Evolutionary conservation across 2,888 invertebrate genomes (phyloP).

Genomic region (Ellobium chinense): DNA sequence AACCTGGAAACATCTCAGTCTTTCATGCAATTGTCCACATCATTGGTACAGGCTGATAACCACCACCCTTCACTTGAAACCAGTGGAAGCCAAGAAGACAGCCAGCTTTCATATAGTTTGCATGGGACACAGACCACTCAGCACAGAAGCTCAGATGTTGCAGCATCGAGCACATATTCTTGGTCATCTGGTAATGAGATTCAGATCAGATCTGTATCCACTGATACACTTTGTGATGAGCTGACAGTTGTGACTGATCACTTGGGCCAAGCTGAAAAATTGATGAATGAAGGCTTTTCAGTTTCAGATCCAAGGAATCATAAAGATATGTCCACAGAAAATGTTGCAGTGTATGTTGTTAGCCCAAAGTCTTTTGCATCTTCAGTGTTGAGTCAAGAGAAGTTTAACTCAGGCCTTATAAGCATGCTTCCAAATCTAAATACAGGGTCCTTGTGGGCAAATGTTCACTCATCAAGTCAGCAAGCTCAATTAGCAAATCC

Average conservation of each 20-base stretch:
- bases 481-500: neutral
- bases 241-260: neutral
- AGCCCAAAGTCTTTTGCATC: constrained; percentile 41
- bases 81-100: neutral
- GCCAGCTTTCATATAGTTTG: neutral
- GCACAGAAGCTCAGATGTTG: constrained; percentile 9
- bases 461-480: neutral
- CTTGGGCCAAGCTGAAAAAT: neutral
- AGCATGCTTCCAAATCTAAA: neutral
- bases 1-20: neutral
- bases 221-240: neutral
- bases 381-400: neutral
- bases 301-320: neutral
- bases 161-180: neutral
- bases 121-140: neutral
- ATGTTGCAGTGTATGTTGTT: constrained; percentile 39
- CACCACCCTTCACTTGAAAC: neutral
- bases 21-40: neutral
- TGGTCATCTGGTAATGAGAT: constrained; percentile 19
- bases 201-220: neutral
- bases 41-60: neutral
- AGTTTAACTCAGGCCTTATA: neutral
- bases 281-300: neutral
- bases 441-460: neutral
- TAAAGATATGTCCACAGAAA: constrained; percentile 18